Base-by-base conservation (phyloP, 2,797 vertebrate species). In the Merluccius polli region DNA sequence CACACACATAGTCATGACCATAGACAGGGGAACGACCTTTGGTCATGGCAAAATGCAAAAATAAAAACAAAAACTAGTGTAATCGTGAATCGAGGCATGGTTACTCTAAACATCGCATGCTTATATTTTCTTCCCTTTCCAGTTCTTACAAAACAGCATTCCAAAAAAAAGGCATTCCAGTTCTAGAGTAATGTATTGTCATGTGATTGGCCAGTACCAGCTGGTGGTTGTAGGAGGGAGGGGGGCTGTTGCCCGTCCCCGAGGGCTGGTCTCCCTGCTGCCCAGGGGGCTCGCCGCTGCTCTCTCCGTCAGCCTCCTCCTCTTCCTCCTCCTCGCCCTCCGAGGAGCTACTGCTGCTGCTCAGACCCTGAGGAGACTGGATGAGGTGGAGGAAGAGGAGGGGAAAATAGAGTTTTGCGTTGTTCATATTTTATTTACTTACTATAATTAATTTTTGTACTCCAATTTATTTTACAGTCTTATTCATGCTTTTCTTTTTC, bases 251-350 rank as follows among this genome's bases (percentile, higher is more conserved):
- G 35, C 82, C 93, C 78, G 92, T 95, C 78, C 92, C 94, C 69
- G 92, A 79, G 41, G 91, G 86, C 27, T 88, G 84, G 59, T 93
- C 94, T 69, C 93, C 94, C 89, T 91, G 93, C 81, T 91, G 92
- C 75, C 92, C 93, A 0, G 90, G 92, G 12, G 93, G 93, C 75
- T 95, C 95, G 74, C 94, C 93, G 27, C 91, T 88, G 75, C 93
- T 94, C 72, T 96, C 95, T 0, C 93, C 94, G 7, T 96, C 95
- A 0, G 86, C 93, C 83, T 98, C 97, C 81, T 98, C 98, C n/a
- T 59, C 52, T 59, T 97, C 96, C 84, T 98, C 97, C n/a, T 97
- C 96, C 2, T 98, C 97, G 4, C 95, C 96, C 83, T 98, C 98
- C 0, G 96, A 98, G 52, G 96, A 98, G 73, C 96, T 98, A 81